These are phyloP conservation scores for Antechinus flavipes DNA, from an alignment of 2,113 vertebrate genomes.

Conservation along the genomic window DNA sequence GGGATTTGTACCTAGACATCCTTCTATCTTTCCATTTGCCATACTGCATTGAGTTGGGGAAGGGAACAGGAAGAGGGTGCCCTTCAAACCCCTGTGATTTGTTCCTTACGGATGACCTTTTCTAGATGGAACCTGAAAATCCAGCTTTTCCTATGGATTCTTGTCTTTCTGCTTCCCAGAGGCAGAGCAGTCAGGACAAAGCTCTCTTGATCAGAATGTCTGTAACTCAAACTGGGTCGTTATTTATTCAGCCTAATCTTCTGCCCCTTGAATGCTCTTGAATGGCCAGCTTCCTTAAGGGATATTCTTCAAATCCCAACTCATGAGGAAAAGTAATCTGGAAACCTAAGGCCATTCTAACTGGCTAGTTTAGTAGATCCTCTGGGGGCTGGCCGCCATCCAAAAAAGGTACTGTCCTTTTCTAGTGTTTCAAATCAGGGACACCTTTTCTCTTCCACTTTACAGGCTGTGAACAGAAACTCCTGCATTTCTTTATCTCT, in stretches of 20 bases:
- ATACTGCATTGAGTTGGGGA: neutral
- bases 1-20: neutral
- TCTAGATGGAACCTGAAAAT: neutral
- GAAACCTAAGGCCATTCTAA: conserved; percentile 50
- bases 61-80: neutral
- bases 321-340: conserved; percentile 62
- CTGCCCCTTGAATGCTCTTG: neutral
- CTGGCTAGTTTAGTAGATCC: fast-evolving
- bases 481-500: neutral
- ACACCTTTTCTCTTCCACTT: neutral
- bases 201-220: conserved; percentile 39
- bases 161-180: neutral
- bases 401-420: conserved; percentile 11
- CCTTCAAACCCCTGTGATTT: neutral
- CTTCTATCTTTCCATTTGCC: neutral
- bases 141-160: neutral
- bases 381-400: conserved; percentile 1
- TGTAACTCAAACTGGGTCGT: conserved; percentile 48
- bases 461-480: neutral
- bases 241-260: neutral
- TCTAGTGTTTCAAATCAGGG: neutral
- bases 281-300: neutral
- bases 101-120: neutral
- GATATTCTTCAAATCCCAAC: conserved; percentile 56
- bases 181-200: conserved; percentile 50